These are phyloP conservation scores for Brachionus plicatilis DNA, from an alignment of 1,140 invertebrate species.

Conservation along the genomic window DNA sequence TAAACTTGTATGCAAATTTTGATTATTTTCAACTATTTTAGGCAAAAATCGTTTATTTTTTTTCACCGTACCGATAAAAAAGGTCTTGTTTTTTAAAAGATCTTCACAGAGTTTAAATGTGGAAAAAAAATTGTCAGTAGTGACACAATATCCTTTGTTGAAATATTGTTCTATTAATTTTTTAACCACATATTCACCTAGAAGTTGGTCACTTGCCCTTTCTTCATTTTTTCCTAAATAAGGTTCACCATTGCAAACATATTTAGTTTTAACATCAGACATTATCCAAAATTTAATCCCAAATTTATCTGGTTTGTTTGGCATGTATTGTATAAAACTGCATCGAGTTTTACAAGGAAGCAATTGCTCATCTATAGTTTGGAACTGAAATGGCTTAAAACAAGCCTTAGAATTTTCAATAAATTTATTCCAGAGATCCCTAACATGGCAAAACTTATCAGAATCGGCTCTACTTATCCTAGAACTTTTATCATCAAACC, in stretches of 20 bases:
- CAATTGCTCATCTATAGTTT: background rate
- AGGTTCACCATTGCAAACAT: background rate
- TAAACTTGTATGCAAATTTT: background rate
- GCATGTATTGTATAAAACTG: background rate
- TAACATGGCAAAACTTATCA: background rate
- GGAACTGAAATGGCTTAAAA: background rate
- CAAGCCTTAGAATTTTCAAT: background rate
- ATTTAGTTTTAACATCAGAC: background rate
- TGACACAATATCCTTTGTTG: background rate
- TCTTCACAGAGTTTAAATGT: background rate
- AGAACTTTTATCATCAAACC: background rate
- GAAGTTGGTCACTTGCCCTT: background rate
- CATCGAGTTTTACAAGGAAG: background rate
- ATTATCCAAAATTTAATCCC: background rate
- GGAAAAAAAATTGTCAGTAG: background rate
- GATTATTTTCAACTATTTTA: background rate
- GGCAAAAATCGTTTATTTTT: background rate
- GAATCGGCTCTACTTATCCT: background rate
- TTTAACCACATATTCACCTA: background rate
- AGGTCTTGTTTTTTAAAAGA: background rate
- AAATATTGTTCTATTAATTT: background rate
- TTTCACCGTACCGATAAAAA: background rate
- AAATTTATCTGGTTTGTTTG: background rate
- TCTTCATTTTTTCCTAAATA: background rate
- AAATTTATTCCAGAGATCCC: background rate